Percentiles rank a stretch among this genome's conserved stretches.
Conservation (phyloP, 2,113 vertebrate genomes). For the Hoplias malabaricus region DNA sequence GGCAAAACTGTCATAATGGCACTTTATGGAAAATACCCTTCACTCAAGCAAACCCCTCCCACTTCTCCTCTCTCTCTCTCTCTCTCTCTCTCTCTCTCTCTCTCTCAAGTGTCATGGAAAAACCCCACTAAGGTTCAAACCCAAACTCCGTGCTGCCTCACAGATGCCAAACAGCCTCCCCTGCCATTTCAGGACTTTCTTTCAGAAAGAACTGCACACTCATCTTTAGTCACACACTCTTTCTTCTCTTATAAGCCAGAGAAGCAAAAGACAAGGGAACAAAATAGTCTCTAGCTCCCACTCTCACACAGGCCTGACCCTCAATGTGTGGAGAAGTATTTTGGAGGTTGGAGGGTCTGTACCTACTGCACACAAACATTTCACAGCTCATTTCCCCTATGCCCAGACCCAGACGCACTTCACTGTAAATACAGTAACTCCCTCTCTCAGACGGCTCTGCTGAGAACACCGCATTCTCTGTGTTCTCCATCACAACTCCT, state of each 20-base stretch:
- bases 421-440: neutral
- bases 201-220: slow-evolving; percentile 30
- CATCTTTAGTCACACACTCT: too few species aligned
- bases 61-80: slow-evolving; percentile 1
- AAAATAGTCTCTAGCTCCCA: too few species aligned
- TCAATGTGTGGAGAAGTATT: neutral
- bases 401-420: neutral
- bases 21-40: slow-evolving; percentile 8
- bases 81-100: neutral
- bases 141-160: slow-evolving; percentile 53
- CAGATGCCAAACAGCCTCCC: slow-evolving; percentile 32
- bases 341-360: neutral
- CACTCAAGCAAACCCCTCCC: neutral
- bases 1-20: slow-evolving; percentile 24
- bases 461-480: neutral
- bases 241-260: too few species aligned
- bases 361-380: slow-evolving; percentile 16
- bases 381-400: neutral
- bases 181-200: slow-evolving; percentile 41
- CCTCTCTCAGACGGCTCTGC: neutral
- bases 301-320: too few species aligned
- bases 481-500: neutral
- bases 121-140: slow-evolving; percentile 60
- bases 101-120: slow-evolving; percentile 68
- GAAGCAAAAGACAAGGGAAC: too few species aligned